Percentiles rank a stretch among this genome's conserved stretches.
Conservation (phyloP, 2,113 vertebrate genomes). For the Sprattus sprattus region DNA sequence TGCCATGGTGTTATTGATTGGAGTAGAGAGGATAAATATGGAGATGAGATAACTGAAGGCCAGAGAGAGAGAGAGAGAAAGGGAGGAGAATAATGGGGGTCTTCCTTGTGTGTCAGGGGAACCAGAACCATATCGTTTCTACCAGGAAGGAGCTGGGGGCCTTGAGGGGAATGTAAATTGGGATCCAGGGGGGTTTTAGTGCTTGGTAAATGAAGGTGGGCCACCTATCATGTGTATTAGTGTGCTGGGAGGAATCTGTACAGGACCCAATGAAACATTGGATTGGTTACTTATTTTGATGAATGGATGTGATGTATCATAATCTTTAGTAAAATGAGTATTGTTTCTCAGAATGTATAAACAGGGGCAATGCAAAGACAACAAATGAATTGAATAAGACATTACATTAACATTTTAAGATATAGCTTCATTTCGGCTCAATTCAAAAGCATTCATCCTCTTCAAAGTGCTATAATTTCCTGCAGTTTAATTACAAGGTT, state of each 20-base stretch:
- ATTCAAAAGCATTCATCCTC: neutral
- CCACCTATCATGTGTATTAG: neutral
- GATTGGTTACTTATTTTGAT: neutral
- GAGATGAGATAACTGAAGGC: neutral
- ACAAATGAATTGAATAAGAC: neutral
- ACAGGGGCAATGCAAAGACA: neutral
- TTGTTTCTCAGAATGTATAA: neutral
- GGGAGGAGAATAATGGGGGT: neutral
- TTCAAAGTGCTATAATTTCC: neutral
- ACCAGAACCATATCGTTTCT: neutral
- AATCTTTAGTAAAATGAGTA: neutral
- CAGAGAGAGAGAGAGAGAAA: neutral
- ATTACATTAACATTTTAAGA: neutral
- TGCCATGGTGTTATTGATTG: constrained; percentile 3
- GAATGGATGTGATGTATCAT: neutral
- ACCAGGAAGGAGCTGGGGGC: neutral
- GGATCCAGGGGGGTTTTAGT: neutral
- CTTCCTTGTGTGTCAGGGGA: neutral
- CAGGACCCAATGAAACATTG: neutral
- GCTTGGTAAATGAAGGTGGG: neutral
- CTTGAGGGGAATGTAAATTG: neutral
- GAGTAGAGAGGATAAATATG: neutral
- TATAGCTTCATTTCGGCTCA: neutral
- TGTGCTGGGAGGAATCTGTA: neutral
- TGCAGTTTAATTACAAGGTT: neutral